A percentile compares a stretch with the other conserved stretches of the same genome.
phyloP scores from a whole-genome alignment of 1,140 invertebrate genomes.

The Zaprionus lachaisei region DNA sequence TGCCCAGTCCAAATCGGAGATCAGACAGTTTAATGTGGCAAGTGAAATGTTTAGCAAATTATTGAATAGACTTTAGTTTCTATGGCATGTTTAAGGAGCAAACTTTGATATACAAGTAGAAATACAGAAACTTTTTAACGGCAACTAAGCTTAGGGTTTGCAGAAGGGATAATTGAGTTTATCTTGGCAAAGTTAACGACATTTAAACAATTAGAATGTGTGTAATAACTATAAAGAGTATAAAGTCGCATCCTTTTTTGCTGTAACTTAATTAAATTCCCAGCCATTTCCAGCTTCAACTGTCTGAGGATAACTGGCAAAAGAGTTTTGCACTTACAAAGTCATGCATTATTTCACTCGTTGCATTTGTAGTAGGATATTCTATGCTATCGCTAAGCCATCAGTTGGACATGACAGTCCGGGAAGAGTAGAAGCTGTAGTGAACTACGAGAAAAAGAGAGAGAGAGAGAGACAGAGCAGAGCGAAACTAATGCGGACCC shows the following conservation, averaged over 20 bases:
- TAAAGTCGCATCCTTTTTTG: neutral
- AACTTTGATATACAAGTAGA: neutral
- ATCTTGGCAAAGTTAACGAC: neutral
- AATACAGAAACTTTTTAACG: neutral
- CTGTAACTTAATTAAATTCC: constrained; percentile 5
- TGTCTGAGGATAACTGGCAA: neutral
- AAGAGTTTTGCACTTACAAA: constrained; percentile 18
- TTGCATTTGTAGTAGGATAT: neutral
- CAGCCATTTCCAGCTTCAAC: neutral
- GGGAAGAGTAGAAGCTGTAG: neutral
- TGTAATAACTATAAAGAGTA: neutral
- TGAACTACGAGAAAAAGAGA: neutral
- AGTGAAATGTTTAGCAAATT: constrained; percentile 34
- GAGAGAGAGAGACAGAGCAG: neutral
- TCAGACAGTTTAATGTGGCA: constrained; percentile 27
- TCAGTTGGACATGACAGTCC: constrained; percentile 9
- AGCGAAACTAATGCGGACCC: constrained; percentile 33
- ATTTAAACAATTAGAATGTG: too few species aligned
- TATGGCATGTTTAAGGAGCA: neutral
- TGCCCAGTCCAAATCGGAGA: constrained; percentile 31
- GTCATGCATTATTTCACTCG: constrained; percentile 31
- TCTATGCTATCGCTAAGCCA: neutral
- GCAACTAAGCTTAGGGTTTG: neutral
- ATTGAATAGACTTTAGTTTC: neutral
- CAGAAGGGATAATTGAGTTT: neutral